Base-by-base conservation (phyloP, 2,113 vertebrate species). In the Leiothrix lutea region DNA sequence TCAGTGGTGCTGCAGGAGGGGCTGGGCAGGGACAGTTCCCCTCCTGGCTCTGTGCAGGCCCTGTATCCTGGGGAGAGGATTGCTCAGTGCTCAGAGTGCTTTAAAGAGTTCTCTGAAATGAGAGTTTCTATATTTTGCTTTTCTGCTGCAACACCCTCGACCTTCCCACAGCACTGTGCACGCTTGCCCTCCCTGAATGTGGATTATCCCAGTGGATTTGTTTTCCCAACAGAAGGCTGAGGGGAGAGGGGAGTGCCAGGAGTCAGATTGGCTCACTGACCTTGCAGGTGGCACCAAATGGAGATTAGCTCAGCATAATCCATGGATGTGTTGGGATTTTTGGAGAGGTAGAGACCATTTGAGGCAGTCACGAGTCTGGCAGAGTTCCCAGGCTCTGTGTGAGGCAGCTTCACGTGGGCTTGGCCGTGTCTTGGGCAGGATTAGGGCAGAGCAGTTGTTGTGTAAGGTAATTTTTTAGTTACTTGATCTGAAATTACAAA, bases 391-490 rank as follows among this genome's bases (percentile, higher is more conserved):
- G 14, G 21, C 81, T 47, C 62, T 50, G 47, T 57, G 81, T 77
- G 86, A 89, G 78, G 84, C 74, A 62, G 9, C 78, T 80, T 64
- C 93, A 54, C 50, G 12, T 71, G 93, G 65, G 7, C 45, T 60
- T 44, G 8, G 8, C 61, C 25, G 31, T 61, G 66, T 80, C 36
- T 44, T n/a, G 29, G 47, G 19, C 19, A 71, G 94, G 84, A 64
- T 94, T 86, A 81, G 72, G 64, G 83, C 90, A 81, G 29, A 51
- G 25, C 54, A n/a, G 61, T 45, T n/a, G 61, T 96, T 96, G 73
- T 8, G 28, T 88, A 94, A 97, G 54, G 74, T 42, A 2, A 29
- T 70, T 64, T 60, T 73, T 40, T 12, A 33, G 58, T n/a, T 78
- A 51, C 28, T 64, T 29, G 48, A 66, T 33, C 84, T 72, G 83